phyloP scores from a whole-genome alignment of 2,797 vertebrate species.

The Cirrhinus molitorella region DNA sequence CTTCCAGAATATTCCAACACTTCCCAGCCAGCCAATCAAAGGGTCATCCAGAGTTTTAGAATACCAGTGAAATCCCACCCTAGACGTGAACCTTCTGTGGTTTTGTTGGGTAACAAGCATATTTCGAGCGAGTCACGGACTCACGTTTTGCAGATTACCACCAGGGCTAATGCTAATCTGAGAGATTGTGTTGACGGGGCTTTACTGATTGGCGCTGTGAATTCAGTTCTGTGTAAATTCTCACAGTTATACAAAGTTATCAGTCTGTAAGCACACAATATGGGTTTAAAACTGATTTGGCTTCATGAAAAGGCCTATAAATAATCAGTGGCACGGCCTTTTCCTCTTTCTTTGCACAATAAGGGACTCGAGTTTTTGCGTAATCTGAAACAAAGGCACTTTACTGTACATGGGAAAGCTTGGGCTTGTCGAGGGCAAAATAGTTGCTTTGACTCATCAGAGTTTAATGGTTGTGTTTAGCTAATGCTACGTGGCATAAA shows the following conservation, averaged over 20 bases:
- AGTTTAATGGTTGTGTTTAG: conserved; percentile 10
- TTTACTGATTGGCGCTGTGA: not conserved
- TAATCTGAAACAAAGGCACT: not conserved
- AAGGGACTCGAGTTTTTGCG: not conserved
- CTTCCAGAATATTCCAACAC: conserved; percentile 34
- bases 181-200: conserved; percentile 24
- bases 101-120: not conserved
- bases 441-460: not conserved
- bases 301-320: not conserved
- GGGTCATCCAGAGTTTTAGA: conserved; percentile 9
- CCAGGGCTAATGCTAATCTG: conserved; percentile 45
- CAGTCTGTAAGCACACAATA: not conserved
- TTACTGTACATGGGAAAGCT: not conserved
- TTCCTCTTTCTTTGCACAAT: conserved; percentile 22
- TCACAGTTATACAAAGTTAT: conserved; percentile 5
- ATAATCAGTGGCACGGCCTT: not conserved
- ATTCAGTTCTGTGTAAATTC: not conserved
- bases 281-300: not conserved
- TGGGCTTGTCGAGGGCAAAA: not conserved
- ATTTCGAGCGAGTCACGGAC: not conserved
- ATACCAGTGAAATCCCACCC: not conserved
- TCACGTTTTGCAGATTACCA: conserved; percentile 50
- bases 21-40: not conserved
- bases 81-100: not conserved
- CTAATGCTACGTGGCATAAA: not conserved